Evolutionary conservation across 1,140 invertebrate genomes (phyloP).

Genomic region (Scaptomyza montana): DNA sequence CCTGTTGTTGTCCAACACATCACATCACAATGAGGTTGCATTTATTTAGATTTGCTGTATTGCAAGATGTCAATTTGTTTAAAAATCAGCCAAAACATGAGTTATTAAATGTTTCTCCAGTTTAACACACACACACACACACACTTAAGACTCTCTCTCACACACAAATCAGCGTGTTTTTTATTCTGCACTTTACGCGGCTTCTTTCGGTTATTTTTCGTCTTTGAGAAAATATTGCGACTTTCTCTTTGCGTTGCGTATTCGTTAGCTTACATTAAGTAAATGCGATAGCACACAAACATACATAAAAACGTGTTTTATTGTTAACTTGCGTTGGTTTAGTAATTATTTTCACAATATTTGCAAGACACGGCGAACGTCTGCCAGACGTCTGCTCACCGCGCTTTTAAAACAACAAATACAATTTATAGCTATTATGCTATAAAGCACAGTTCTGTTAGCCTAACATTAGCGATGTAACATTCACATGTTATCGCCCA

Average conservation of each 20-base stretch:
- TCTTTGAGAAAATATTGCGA: conserved; percentile 27
- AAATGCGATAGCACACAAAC: conserved; percentile 7
- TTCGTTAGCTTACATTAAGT: conserved; percentile 27
- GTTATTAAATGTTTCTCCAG: conserved; percentile 42
- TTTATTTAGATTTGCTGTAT: conserved; percentile 40
- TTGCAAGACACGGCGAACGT: conserved; percentile 28
- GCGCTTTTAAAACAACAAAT: conserved; percentile 49
- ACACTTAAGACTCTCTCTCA: conserved; percentile 1
- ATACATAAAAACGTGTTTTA: conserved; percentile 26
- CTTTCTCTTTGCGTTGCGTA: conserved; percentile 51
- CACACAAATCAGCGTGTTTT: neutral
- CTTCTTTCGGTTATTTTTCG: conserved; percentile 31
- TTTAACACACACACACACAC: conserved; percentile 1
- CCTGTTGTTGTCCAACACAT: conserved; percentile 52
- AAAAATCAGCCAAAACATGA: conserved; percentile 22
- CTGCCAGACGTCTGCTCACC: conserved; percentile 39
- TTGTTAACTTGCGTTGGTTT: conserved; percentile 30
- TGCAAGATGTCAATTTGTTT: conserved; percentile 26
- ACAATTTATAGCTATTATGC: conserved; percentile 37
- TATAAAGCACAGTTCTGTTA: conserved; percentile 32
- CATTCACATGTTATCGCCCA: conserved; percentile 29
- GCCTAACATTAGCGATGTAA: conserved; percentile 13
- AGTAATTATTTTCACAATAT: conserved; percentile 41
- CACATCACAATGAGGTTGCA: conserved; percentile 67
- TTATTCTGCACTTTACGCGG: conserved; percentile 35